A percentile compares a stretch with the other conserved stretches of the same genome.
These are phyloP conservation scores for Oedothorax gibbosus DNA, from an alignment of 1,140 invertebrate species.

Conservation along the genomic window DNA sequence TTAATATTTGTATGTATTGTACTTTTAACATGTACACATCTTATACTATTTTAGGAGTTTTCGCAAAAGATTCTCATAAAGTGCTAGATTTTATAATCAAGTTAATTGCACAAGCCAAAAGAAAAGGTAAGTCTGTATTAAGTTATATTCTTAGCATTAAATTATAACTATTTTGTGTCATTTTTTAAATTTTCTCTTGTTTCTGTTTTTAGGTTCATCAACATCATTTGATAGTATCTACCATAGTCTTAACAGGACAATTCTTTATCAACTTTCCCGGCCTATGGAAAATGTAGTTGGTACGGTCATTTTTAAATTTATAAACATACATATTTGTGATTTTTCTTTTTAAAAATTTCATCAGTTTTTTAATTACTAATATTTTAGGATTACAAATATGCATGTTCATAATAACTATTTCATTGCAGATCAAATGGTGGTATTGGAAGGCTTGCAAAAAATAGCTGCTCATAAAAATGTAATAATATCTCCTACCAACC, in stretches of 20 bases:
- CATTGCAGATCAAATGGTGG: slow-evolving; percentile 83
- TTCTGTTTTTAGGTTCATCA: slow-evolving; percentile 73
- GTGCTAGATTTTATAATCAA: slow-evolving; percentile 96
- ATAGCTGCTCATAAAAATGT: slow-evolving; percentile 84
- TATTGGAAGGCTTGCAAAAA: slow-evolving; percentile 93
- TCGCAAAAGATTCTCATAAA: slow-evolving; percentile 91
- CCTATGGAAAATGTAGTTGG: slow-evolving; percentile 80
- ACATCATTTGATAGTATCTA: slow-evolving; percentile 54
- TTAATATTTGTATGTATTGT: too few relatives aligned
- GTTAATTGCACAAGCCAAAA: slow-evolving; percentile 87
- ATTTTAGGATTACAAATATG: too few relatives aligned
- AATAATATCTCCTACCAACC: slow-evolving; percentile 93
- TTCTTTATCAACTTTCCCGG: slow-evolving; percentile 91
- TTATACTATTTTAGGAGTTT: slow-evolving; percentile 71
- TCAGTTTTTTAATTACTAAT: not conserved
- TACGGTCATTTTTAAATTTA: slow-evolving; percentile 14
- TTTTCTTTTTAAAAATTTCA: not conserved
- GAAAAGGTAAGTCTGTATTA: slow-evolving; percentile 69
- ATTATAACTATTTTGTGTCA: not conserved
- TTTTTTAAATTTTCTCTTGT: slow-evolving; percentile 64
- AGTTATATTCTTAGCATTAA: not conserved
- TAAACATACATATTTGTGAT: not conserved
- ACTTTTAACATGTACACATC: too few relatives aligned
- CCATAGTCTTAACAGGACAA: slow-evolving; percentile 85
- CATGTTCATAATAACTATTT: not conserved